These are phyloP conservation scores for Hestina assimilis DNA, from an alignment of 1,140 invertebrate genomes.

Conservation along the genomic window DNA sequence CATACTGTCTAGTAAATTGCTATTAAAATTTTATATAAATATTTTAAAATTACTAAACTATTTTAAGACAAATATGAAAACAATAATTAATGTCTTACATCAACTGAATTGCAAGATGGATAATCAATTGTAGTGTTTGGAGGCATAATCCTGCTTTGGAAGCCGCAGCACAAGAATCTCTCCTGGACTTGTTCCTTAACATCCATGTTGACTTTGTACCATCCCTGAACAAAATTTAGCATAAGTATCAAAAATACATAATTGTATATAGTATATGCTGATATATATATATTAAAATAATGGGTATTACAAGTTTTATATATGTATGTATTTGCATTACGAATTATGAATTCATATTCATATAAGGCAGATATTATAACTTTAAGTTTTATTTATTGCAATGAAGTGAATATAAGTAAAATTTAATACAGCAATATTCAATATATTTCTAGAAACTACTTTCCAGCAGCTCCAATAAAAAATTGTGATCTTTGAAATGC, in stretches of 20 bases:
- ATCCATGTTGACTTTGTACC: constrained; percentile 82
- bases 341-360: not conserved
- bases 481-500: no score
- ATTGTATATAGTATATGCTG: constrained; percentile 1
- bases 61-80: constrained; percentile 1
- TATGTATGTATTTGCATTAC: no score
- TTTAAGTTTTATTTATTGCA: no score
- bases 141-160: constrained; percentile 73
- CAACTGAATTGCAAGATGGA: constrained; percentile 81
- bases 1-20: no score
- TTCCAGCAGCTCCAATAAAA: no score
- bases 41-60: no score
- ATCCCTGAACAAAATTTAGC: constrained; percentile 79
- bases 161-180: constrained; percentile 92
- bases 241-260: not conserved
- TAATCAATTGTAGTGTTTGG: constrained; percentile 74
- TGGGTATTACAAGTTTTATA: no score
- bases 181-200: constrained; percentile 85
- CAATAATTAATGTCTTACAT: constrained; percentile 63
- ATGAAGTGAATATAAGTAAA: no score
- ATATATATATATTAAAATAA: not conserved
- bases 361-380: not conserved
- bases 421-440: no score
- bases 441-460: no score
- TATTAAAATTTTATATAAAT: no score